Base-by-base conservation (phyloP, 2,888 invertebrate genomes). In the Leptinotarsa juncta region DNA sequence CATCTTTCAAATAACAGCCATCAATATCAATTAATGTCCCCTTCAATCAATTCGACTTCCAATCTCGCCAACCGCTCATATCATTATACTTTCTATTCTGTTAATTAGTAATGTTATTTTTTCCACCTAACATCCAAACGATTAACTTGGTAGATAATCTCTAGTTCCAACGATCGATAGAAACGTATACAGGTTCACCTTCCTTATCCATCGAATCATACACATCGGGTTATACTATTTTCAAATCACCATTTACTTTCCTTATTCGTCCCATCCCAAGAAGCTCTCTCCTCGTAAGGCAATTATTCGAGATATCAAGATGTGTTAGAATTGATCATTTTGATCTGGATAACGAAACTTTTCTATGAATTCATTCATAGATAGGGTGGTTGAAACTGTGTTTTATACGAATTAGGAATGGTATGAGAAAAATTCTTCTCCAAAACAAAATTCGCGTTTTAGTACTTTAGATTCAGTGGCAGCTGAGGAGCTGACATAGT, bases 201-300 rank as follows among this genome's bases (percentile, higher is more conserved):
- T 57, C 57, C 57, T 57, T 57, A 23, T 57, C 23, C 57, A 57
- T 26, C 57, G 57, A 23, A 57, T 57, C 57, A 57, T 57, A 57
- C 57, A 57, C 57, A 15, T 57, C 57, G 20, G 53, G 32, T 32
- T 55, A 68, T n/a, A 48, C 50, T 32, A 51, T 67, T 67, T 68
- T 68, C 55, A 23, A 67, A 51, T 67, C 10, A 32, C 51, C 51
- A 32, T 15, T 55, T 53, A 68, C 68, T 68, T 68, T 68, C 68
- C 68, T 68, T 68, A 68, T 68, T 55, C 14, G 68, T 68, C 55
- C 32, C 68, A 55, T 53, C 68, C 68, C 68, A 18, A 57, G 57
- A 32, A 68, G 68, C 68, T 68, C 68, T 68, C 55, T 68, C 68
- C 20, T 23, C 16, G 48, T 50, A 55, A 53, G 68, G 53, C 48